Conservation (phyloP, 2,888 invertebrate genomes). For the Epicampocera succincta region DNA sequence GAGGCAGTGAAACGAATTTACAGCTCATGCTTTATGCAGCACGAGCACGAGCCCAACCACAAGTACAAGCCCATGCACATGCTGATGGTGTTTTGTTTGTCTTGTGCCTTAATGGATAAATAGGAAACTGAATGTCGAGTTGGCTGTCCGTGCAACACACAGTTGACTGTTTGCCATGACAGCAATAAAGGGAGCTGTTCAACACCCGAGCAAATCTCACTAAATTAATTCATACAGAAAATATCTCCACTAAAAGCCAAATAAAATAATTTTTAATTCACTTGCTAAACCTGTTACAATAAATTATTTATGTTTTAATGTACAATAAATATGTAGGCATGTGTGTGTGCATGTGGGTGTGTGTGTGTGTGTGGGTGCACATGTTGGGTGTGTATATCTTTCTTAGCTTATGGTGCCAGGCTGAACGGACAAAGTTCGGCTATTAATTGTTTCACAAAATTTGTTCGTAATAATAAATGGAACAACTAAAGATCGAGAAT, state of each 20-base stretch:
- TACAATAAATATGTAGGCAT: neutral
- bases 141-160: too few species aligned
- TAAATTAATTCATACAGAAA: conserved; percentile 33
- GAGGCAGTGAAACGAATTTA: neutral
- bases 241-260: neutral
- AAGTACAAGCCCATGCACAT: neutral
- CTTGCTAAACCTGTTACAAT: conserved; percentile 27
- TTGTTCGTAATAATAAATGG: too few species aligned
- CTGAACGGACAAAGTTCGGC: too few species aligned
- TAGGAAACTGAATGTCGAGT: conserved; percentile 1
- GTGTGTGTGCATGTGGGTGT: too few species aligned
- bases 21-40: conserved; percentile 2
- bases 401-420: too few species aligned
- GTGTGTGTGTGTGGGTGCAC: too few species aligned
- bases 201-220: conserved; percentile 14
- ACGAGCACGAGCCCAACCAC: neutral
- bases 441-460: too few species aligned
- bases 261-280: conserved; percentile 21
- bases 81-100: conserved; percentile 28
- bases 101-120: neutral
- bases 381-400: too few species aligned
- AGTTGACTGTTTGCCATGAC: too few species aligned
- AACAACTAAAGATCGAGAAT: too few species aligned
- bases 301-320: conserved; percentile 33
- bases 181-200: neutral